Evolutionary conservation across 1,140 invertebrate species (phyloP), one percentile per base, ranked within the genome.

Genomic region (Linepithema humile): DNA sequence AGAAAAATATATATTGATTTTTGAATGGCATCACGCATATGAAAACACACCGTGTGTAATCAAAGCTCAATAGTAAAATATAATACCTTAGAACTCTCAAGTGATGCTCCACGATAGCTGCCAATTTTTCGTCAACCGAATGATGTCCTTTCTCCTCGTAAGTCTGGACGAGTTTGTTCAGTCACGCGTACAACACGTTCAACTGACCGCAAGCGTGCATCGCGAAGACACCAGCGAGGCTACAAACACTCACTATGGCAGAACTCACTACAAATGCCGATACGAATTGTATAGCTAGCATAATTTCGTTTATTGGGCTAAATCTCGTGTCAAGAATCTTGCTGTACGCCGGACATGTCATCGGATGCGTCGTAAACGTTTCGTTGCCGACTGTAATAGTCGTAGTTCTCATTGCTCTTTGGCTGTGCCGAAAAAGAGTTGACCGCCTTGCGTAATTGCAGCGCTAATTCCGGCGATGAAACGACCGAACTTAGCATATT

Each of bases 221-320:
- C 7, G 85, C 87, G 4, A 90, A 88, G 0, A 90, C 72, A 0
- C 65, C 59, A 0, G 85, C 77, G 0, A 90, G 57, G 6, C 84
- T 80, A 38, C 85, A 91, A 6, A 72, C 62, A 7, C 53, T 72
- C 26, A 88, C 50, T 0, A 69, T 70, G 1, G 89, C 53, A 0
- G 89, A 57, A 29, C 57, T 78, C 17, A 77, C 59, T 53, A 53
- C 23, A 12, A 40, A 40, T 9, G 38, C 9, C 38, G 9, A 40
- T 9, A 40, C 9, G 38, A 64, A 17, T 53, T 90, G 82, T 0
- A 73, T 26, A 0, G 0, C 10, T 29, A 70, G 73, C 17, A 90
- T 38, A 6, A 90, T 89, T n/a, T 90, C 90, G 23, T 85, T 90
- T 10, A 35, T 20, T 0, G 82, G 85, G 12, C 72, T 85, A 6